Conservation (phyloP, 2,113 vertebrate genomes). For the Channa maculata region DNA sequence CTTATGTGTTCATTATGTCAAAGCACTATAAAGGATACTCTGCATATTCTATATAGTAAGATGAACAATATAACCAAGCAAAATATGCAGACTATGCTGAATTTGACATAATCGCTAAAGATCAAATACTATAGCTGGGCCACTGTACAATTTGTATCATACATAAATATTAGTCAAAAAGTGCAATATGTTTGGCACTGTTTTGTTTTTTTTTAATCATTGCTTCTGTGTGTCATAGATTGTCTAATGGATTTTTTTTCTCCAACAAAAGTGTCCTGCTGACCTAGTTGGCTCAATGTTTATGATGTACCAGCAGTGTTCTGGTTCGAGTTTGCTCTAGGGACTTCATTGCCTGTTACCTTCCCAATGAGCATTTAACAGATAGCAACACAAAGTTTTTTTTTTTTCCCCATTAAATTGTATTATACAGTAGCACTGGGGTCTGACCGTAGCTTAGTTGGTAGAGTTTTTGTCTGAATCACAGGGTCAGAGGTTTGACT, state of each 20-base stretch:
- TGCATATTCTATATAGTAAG: too few relatives aligned
- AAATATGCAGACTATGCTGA: neutral
- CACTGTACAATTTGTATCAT: neutral
- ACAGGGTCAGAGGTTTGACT: too few relatives aligned
- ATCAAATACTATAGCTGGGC: neutral
- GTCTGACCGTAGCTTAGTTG: too few relatives aligned
- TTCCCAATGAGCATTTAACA: slow-evolving; percentile 64
- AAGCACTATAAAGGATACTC: neutral
- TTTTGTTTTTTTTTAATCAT: neutral
- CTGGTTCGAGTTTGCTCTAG: slow-evolving; percentile 53
- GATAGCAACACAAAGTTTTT: slow-evolving; percentile 46
- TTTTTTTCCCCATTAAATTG: neutral
- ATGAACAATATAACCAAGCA: neutral
- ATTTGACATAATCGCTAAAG: neutral
- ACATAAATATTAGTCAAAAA: neutral
- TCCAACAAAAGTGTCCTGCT: slow-evolving; percentile 52
- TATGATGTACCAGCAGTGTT: slow-evolving; percentile 65
- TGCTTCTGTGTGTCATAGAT: slow-evolving; percentile 33
- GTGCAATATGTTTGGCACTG: slow-evolving; percentile 3
- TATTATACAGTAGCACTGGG: too few relatives aligned
- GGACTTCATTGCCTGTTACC: slow-evolving; percentile 58
- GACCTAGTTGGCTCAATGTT: slow-evolving; percentile 73
- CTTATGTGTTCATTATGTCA: neutral
- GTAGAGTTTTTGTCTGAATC: too few relatives aligned
- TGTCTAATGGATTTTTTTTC: slow-evolving; percentile 60